Conservation (phyloP, 2,113 vertebrate genomes). For the Erythrolamprus reginae region DNA sequence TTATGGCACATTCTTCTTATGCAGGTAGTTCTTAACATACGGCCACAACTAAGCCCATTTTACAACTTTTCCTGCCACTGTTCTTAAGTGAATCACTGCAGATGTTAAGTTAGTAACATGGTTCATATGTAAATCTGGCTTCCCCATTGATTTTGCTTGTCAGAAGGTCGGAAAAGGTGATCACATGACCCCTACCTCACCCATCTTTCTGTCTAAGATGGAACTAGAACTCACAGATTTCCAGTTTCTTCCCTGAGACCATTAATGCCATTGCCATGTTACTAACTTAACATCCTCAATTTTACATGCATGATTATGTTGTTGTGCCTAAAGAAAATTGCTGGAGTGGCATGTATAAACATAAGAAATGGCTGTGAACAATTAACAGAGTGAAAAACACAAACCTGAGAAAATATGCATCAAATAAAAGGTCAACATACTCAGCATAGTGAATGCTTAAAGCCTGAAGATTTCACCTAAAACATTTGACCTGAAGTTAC, state of each 20-base stretch:
- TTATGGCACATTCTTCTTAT: neutral
- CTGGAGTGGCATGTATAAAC: neutral
- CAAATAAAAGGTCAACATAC: slow-evolving; percentile 39
- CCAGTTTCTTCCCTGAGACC: neutral
- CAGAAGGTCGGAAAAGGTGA: neutral
- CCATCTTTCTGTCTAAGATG: neutral
- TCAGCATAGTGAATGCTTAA: slow-evolving; percentile 9
- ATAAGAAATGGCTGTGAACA: slow-evolving; percentile 7
- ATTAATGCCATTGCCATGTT: neutral
- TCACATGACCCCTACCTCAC: neutral
- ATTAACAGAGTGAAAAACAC: slow-evolving; percentile 42
- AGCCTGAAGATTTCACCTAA: slow-evolving; percentile 14
- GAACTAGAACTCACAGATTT: neutral
- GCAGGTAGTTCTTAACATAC: neutral
- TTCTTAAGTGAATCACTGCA: neutral
- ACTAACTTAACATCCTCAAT: too few relatives aligned
- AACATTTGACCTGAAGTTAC: neutral
- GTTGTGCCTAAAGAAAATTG: neutral
- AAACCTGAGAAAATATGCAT: slow-evolving; percentile 8
- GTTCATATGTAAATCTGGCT: neutral
- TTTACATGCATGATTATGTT: neutral
- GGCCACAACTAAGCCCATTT: neutral
- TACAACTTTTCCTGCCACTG: neutral
- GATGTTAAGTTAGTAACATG: neutral
- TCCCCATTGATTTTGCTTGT: neutral